A percentile compares a stretch with the other conserved stretches of the same genome.
Conservation (phyloP, 2,797 vertebrate genomes). For the Fratercula arctica region DNA sequence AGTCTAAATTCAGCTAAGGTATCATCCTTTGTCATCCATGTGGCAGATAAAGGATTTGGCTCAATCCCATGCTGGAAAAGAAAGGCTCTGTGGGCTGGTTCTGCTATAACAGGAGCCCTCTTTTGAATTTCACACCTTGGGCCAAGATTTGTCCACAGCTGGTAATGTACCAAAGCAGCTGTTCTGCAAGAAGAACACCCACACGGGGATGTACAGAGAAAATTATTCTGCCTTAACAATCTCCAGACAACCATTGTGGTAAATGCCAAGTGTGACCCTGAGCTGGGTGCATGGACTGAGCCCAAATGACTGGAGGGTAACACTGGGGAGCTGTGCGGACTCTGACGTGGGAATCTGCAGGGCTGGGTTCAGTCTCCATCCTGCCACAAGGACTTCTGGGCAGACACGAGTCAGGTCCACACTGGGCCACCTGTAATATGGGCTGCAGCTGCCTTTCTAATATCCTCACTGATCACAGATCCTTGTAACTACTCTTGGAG, state of each 20-base stretch:
- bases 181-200: background rate
- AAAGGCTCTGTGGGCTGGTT: background rate
- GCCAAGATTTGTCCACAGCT: background rate
- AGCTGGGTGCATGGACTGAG: background rate
- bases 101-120: background rate
- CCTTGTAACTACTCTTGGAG: background rate
- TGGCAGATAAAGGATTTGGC: background rate
- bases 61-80: background rate
- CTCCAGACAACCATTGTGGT: background rate
- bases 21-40: accelerated
- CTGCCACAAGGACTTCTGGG: background rate
- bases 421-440: background rate
- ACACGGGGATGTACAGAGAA: background rate
- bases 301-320: background rate
- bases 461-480: background rate
- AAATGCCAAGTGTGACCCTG: background rate
- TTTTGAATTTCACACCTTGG: background rate
- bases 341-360: background rate
- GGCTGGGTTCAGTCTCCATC: background rate
- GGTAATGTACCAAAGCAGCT: background rate
- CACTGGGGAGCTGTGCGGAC: accelerated
- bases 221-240: background rate
- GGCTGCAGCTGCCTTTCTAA: background rate
- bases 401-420: background rate
- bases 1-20: background rate